phyloP scores from a whole-genome alignment of 2,888 invertebrate species.

The Plemyria rubiginata region DNA sequence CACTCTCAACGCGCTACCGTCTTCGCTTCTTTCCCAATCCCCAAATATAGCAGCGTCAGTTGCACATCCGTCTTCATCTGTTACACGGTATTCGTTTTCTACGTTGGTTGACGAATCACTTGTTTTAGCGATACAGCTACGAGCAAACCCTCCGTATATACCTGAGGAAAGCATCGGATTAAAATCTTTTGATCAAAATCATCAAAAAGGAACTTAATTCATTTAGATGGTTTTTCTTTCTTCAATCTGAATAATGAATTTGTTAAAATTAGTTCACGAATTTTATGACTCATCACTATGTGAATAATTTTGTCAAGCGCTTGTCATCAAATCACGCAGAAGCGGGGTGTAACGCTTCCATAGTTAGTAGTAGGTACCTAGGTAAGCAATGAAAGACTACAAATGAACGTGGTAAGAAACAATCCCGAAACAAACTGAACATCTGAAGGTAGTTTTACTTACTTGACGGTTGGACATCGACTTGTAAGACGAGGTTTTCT shows the following conservation, averaged over 20 bases:
- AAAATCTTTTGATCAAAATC: not conserved
- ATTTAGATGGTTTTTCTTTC: not conserved
- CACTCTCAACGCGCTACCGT: slow-evolving; percentile 93
- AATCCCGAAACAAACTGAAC: too few species aligned
- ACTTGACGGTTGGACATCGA: slow-evolving; percentile 92
- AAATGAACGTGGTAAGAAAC: too few species aligned
- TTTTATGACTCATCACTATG: not conserved
- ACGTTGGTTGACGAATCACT: slow-evolving; percentile 90
- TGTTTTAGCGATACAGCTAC: slow-evolving; percentile 96
- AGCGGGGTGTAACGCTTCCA: too few species aligned
- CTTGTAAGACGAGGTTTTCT: slow-evolving; percentile 93
- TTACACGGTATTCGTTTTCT: slow-evolving; percentile 96
- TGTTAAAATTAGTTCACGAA: not conserved
- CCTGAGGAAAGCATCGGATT: slow-evolving; percentile 73
- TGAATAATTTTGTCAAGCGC: not conserved
- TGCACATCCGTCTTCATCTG: slow-evolving; percentile 97
- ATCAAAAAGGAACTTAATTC: not conserved
- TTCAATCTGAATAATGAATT: too few species aligned
- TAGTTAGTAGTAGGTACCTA: too few species aligned
- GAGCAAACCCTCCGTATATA: slow-evolving; percentile 97
- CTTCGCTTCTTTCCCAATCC: slow-evolving; percentile 95
- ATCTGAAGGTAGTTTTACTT: slow-evolving; percentile 42
- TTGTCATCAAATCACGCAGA: too few species aligned
- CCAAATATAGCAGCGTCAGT: slow-evolving; percentile 96
- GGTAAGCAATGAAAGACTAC: too few species aligned